Evolutionary conservation across 2,888 invertebrate species (phyloP).

Genomic region (Pollenia angustigena): DNA sequence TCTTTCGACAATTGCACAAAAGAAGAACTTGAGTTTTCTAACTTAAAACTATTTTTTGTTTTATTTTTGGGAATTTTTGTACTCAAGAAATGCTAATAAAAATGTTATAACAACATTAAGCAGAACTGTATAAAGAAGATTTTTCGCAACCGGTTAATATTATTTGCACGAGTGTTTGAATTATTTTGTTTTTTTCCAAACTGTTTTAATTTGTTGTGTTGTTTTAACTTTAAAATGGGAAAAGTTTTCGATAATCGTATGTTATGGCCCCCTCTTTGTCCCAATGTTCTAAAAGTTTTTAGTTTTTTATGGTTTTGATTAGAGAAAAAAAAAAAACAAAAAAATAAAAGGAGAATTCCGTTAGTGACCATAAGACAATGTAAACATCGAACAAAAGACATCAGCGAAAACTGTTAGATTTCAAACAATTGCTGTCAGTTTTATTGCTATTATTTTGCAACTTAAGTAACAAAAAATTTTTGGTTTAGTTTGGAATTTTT

Average conservation of each 20-base stretch:
- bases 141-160: slow-evolving; percentile 56
- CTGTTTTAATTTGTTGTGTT: slow-evolving; percentile 68
- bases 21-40: slow-evolving; percentile 53
- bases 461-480: slow-evolving; percentile 7
- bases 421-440: slow-evolving; percentile 55
- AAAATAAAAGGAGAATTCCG: slow-evolving; percentile 16
- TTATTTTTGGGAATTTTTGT: slow-evolving; percentile 24
- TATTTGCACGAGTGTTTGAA: slow-evolving; percentile 35
- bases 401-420: slow-evolving; percentile 45
- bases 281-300: slow-evolving; percentile 38
- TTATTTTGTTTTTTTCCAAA: background rate
- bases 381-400: slow-evolving; percentile 6
- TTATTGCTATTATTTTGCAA: slow-evolving; percentile 46
- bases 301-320: slow-evolving; percentile 20
- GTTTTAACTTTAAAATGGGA: slow-evolving; percentile 70
- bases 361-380: slow-evolving; percentile 48
- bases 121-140: slow-evolving; percentile 25
- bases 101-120: slow-evolving; percentile 44
- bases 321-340: background rate
- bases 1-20: slow-evolving; percentile 24
- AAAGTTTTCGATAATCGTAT: slow-evolving; percentile 72
- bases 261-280: slow-evolving; percentile 54
- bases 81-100: slow-evolving; percentile 59
- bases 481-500: background rate
- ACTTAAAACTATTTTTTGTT: slow-evolving; percentile 16